Base-by-base conservation (phyloP, 2,888 invertebrate genomes). In the Caenorhabditis imperialis region DNA sequence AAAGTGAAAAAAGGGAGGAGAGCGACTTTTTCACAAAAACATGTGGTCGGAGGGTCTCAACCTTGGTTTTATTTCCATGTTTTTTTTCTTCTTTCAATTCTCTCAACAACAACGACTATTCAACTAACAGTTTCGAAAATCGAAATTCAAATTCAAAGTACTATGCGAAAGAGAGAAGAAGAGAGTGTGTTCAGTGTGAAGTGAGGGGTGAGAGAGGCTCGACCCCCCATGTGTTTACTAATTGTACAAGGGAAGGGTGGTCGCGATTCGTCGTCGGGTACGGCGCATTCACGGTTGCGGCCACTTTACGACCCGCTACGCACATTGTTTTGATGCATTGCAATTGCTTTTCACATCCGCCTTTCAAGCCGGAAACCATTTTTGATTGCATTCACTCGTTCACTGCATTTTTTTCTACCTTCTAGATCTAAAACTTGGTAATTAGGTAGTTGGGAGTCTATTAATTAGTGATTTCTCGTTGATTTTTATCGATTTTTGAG, bases 191-290 rank as follows among this genome's bases (percentile, higher is more conserved):
- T 30, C 47, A 48, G 55, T 44, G 37, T 67, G 25, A 38, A 47
- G 44, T 16, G 40, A 25, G 10, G 50, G 35, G 50, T 27, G 51
- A 38, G 35, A 42, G 50, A 40, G 51, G 25, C 69, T 72, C 63
- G 44, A 47, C 51, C 45, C 53, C 23, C 37, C n/a, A n/a, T n/a
- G 48, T 69, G 69, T 69, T 69, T 69, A 69, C 69, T 67, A 67
- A 67, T 67, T 67, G 67, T 51, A 47, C 47, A 58, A 47, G 44
- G 57, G 48, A 57, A 51, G 51, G 69, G 55, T 58, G 67, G 67
- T 47, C 18, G 48, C 20, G 37, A 53, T 12, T 33, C 35, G 53
- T 45, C 71, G 63, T 63, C 38, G 27, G n/a, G 20, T 54, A 16
- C 6, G 37, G 48, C 35, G 65, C 40, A 42, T 55, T 54, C 42